Evolutionary conservation across 2,797 vertebrate genomes (phyloP).

Genomic region (Taeniopygia guttata): DNA sequence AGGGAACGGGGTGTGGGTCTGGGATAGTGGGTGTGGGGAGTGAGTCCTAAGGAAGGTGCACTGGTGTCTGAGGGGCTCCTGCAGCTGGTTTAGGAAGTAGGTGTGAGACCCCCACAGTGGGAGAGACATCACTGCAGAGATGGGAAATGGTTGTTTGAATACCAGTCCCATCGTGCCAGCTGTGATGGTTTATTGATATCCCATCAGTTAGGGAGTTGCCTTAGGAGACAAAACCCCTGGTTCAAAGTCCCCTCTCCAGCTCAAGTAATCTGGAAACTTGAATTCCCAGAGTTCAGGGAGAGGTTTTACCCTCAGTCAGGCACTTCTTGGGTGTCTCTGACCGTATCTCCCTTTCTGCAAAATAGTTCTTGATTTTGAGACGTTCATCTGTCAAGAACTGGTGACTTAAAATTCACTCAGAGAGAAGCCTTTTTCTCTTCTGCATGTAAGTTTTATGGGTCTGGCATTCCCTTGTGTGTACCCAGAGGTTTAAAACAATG

Average conservation of each 20-base stretch:
- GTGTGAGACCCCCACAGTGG: not conserved
- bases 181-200: not conserved
- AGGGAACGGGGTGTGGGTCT: not conserved
- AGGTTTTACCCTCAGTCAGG: not conserved
- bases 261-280: not conserved
- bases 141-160: not conserved
- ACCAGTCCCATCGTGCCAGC: not conserved
- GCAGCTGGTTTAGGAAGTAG: not conserved
- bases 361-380: not conserved
- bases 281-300: rapidly evolving
- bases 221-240: not conserved
- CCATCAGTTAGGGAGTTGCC: not conserved
- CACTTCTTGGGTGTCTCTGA: not conserved
- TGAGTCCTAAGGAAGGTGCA: not conserved
- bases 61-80: not conserved
- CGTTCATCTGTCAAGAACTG: not conserved
- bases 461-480: not conserved
- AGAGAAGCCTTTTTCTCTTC: not conserved
- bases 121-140: not conserved
- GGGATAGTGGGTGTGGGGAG: not conserved
- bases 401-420: not conserved
- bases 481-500: slow-evolving; percentile 15
- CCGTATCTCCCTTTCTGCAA: not conserved
- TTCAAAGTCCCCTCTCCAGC: not conserved
- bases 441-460: not conserved